Percentiles rank a stretch among this genome's conserved stretches.
Evolutionary conservation across 2,113 vertebrate species (phyloP).

Genomic region (Phodopus roborovskii): DNA sequence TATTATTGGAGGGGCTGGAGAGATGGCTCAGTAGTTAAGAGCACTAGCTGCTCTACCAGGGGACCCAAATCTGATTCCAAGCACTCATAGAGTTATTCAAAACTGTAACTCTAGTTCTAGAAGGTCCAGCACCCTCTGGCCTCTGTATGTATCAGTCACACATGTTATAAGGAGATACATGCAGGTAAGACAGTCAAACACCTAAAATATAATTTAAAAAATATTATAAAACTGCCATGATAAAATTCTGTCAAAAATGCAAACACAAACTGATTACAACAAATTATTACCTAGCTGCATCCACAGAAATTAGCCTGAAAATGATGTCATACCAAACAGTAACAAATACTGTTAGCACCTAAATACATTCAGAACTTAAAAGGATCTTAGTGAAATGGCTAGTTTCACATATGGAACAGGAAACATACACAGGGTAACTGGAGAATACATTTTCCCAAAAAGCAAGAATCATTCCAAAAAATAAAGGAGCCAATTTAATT

Average conservation of each 20-base stretch:
- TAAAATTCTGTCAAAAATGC: constrained; percentile 11
- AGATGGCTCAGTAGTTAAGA: neutral
- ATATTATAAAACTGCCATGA: neutral
- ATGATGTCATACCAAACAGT: neutral
- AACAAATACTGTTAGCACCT: neutral
- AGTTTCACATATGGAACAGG: neutral
- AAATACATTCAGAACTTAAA: neutral
- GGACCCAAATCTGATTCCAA: neutral
- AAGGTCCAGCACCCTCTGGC: neutral
- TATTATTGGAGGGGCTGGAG: neutral
- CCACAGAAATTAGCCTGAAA: neutral
- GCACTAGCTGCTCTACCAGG: neutral
- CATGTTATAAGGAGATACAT: neutral
- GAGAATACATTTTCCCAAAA: neutral
- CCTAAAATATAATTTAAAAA: neutral
- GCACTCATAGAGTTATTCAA: neutral
- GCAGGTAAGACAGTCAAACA: neutral
- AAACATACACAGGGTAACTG: neutral
- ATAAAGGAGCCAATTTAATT: neutral
- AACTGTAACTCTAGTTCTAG: neutral
- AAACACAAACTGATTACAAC: constrained; percentile 6
- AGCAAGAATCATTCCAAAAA: constrained; percentile 36
- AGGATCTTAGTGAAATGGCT: constrained; percentile 17
- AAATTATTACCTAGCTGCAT: neutral
- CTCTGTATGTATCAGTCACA: neutral